Percentiles rank a stretch among this genome's conserved stretches.
These are phyloP conservation scores for Cinara cedri DNA, from an alignment of 2,888 invertebrate species.

Conservation along the genomic window DNA sequence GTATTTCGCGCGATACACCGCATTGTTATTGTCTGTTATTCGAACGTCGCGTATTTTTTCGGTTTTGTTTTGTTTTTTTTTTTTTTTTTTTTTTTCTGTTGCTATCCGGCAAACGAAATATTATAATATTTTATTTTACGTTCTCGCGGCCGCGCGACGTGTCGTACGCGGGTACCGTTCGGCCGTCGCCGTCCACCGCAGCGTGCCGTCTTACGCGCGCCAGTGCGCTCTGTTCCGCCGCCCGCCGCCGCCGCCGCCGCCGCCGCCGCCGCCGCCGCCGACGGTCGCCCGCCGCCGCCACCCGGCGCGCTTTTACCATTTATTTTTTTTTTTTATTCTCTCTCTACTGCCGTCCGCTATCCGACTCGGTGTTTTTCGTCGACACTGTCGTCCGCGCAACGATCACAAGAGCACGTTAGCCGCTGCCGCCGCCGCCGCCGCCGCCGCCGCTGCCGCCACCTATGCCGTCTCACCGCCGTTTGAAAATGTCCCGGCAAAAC, in stretches of 20 bases:
- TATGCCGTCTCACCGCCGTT: background rate
- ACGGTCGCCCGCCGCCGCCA: no score
- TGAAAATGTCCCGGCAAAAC: slow-evolving; percentile 36
- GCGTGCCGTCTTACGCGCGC: slow-evolving; percentile 23
- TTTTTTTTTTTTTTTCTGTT: no score
- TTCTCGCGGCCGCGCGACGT: background rate
- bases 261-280: background rate
- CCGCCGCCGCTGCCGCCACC: background rate
- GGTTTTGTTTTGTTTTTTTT: no score
- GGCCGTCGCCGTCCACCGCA: background rate
- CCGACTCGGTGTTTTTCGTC: slow-evolving; percentile 1
- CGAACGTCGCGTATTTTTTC: no score
- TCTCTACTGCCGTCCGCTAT: background rate
- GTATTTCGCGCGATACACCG: no score
- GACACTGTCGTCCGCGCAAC: slow-evolving; percentile 3
- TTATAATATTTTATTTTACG: background rate
- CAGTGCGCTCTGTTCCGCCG: background rate
- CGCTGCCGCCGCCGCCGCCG: background rate
- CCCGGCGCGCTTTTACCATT: no score
- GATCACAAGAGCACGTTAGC: no score
- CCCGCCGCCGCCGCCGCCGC: background rate
- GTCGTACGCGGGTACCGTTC: background rate
- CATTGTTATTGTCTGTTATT: no score
- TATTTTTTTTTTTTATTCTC: no score
- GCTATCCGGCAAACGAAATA: background rate